phyloP scores from a whole-genome alignment of 2,888 invertebrate species.

The Byasa hedistus region DNA sequence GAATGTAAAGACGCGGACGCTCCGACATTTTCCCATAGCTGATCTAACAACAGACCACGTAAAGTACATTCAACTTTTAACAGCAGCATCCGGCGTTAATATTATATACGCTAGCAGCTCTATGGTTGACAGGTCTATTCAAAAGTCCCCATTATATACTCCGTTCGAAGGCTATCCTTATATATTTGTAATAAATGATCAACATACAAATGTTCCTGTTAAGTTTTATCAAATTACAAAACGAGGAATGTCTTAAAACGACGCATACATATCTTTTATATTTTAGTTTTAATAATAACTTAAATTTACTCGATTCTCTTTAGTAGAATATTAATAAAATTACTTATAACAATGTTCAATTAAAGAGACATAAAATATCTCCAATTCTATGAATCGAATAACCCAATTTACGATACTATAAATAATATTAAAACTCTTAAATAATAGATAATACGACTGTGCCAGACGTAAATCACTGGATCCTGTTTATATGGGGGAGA shows the following conservation, averaged over 20 bases:
- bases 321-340: no score
- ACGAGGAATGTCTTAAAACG: no score
- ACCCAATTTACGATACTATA: slow-evolving; percentile 16
- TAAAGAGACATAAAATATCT: neutral
- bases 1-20: slow-evolving; percentile 10
- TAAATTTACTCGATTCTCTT: no score
- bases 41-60: slow-evolving; percentile 53
- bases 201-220: no score
- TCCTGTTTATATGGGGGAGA: slow-evolving; percentile 55
- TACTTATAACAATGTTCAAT: neutral
- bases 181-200: neutral
- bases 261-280: no score
- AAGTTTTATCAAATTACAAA: no score
- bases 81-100: neutral
- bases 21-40: slow-evolving; percentile 51
- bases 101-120: neutral
- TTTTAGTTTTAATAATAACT: no score
- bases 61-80: slow-evolving; percentile 46
- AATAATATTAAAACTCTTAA: slow-evolving; percentile 38
- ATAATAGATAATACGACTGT: slow-evolving; percentile 50
- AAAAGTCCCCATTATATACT: neutral
- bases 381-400: neutral
- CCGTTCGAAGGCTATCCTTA: neutral
- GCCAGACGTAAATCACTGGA: slow-evolving; percentile 62
- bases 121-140: neutral